Conservation (phyloP, 2,888 invertebrate species). For the Eucera pruinosa region DNA sequence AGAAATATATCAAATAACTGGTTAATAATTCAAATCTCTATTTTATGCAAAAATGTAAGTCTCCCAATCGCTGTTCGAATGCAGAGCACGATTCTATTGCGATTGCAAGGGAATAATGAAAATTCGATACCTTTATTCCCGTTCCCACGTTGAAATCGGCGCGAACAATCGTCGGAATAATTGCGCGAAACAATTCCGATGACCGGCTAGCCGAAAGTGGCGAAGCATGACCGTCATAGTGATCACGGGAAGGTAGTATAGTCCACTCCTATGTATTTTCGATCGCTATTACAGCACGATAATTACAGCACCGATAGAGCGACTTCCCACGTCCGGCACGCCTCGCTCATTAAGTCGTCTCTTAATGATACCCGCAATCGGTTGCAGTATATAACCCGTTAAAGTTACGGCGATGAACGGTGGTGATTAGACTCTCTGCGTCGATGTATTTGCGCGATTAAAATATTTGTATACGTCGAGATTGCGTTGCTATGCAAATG, state of each 20-base stretch:
- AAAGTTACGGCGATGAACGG: constrained; percentile 47
- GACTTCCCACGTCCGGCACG: constrained; percentile 79
- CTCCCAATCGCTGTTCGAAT: too few relatives aligned
- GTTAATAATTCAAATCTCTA: too few relatives aligned
- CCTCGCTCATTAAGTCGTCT: constrained; percentile 80
- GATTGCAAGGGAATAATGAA: too few relatives aligned
- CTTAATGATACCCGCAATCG: constrained; percentile 79
- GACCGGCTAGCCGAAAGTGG: constrained; percentile 20
- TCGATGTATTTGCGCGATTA: too few relatives aligned
- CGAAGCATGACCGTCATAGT: constrained; percentile 37
- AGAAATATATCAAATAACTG: too few relatives aligned
- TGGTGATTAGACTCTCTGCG: too few relatives aligned
- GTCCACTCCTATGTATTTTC: constrained; percentile 68
- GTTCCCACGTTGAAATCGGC: constrained; percentile 11
- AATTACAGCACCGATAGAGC: constrained; percentile 71
- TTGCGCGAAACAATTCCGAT: constrained; percentile 19
- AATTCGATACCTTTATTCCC: not conserved
- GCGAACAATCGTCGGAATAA: constrained; percentile 5
- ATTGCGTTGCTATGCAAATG: too few relatives aligned
- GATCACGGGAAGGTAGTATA: constrained; percentile 59
- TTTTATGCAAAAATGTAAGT: too few relatives aligned
- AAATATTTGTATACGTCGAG: too few relatives aligned
- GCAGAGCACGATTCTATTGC: too few relatives aligned
- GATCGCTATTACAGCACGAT: constrained; percentile 65
- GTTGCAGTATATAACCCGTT: constrained; percentile 47